phyloP scores from a whole-genome alignment of 2,113 vertebrate genomes.

The Xiphorhynchus elegans region DNA sequence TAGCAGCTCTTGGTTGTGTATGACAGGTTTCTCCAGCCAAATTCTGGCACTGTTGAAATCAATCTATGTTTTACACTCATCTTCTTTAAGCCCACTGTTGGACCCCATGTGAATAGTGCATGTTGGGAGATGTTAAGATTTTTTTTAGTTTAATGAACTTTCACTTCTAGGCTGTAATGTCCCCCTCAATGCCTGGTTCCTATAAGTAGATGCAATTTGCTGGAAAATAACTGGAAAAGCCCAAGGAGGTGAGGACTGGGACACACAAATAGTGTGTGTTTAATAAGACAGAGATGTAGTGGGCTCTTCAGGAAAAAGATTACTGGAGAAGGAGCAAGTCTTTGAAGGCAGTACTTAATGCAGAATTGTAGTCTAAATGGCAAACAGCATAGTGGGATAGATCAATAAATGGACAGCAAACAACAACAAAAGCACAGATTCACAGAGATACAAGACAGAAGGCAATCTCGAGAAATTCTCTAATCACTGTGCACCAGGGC shows the following conservation, averaged over 20 bases:
- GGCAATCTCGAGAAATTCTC: background rate
- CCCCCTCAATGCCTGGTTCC: background rate
- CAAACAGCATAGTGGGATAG: background rate
- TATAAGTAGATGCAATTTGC: background rate
- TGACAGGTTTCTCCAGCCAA: background rate
- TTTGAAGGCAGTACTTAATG: background rate
- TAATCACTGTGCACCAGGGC: background rate
- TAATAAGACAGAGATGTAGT: background rate
- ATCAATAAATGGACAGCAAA: background rate
- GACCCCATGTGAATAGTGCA: background rate
- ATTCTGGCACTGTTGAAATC: background rate
- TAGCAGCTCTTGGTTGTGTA: background rate
- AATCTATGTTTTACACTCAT: background rate
- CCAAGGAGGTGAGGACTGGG: background rate
- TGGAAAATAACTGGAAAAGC: constrained; percentile 9
- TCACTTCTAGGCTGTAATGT: constrained; percentile 1
- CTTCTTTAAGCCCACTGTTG: background rate
- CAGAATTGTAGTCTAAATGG: background rate
- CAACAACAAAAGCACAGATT: background rate
- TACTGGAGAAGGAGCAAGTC: background rate
- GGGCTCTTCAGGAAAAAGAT: background rate
- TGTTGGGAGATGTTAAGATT: background rate
- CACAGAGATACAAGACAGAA: background rate
- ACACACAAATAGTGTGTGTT: background rate
- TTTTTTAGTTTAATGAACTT: background rate